Evolutionary conservation across 1,140 invertebrate genomes (phyloP), one percentile per base, ranked within the genome.

Genomic region (Liolophura sinensis): DNA sequence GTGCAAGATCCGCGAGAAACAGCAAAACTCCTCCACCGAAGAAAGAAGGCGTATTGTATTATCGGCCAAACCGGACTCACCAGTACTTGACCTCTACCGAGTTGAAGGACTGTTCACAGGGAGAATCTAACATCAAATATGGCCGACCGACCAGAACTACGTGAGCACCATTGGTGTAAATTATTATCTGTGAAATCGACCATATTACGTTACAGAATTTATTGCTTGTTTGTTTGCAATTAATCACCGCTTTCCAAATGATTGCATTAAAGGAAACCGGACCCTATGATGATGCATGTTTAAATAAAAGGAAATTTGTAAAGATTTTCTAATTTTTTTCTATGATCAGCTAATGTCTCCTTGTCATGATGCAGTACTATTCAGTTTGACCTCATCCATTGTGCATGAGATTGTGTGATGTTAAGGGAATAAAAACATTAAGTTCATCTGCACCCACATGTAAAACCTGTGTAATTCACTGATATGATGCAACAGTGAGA

Each of bases 41-140:
- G 47, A n/a, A 55, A 22, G 57, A 67, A 24, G 67, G 60, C 1
- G 24, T 54, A 0, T 11, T 57, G 27, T 77, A 74, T 55, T 77
- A 78, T 65, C 62, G 73, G 46, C 73, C 73, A 7, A 74, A 73
- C 61, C 59, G 69, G 47, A 72, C 69, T 7, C 77, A 78, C 57
- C 77, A 78, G 66, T 78, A 73, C 31, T 62, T 78, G 20, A 63
- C 75, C 1, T 66, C 73, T n/a, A 78, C 77, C 22, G 75, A 78
- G 22, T 57, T 74, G 15, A 67, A 55, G 52, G 52, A 72, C 59
- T 58, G 62, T 9, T 31, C 73, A 6, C 48, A 60, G 24, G 56
- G 47, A 25, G 71, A 76, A 22, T 69, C 69, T 15, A 65, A 74
- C 20, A n/a, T 75, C 0, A 64, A 69, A 40, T 69, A 74, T 61